Evolutionary conservation across 2,888 invertebrate species (phyloP), one percentile per base, ranked within the genome.

Genomic region (Slavum lentiscoides): DNA sequence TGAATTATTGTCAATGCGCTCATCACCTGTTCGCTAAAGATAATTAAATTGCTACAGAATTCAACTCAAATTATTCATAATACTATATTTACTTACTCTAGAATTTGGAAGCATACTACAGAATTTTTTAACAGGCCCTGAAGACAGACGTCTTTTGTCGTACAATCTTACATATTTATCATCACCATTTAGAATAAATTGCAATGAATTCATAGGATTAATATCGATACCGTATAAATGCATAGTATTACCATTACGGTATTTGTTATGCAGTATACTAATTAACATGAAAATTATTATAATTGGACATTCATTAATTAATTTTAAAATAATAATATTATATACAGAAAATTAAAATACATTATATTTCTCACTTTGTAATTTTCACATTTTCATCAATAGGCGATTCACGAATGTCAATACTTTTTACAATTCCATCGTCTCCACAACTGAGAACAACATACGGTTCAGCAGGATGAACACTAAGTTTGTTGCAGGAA

Each of bases 161-260:
- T 92, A 95, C 66, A 94, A 89, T 82, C 93, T 89, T 67, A 97
- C 91, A 85, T 88, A 91, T 84, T 91, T 90, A 87, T 95, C 94
- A 69, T 92, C 89, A 1, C 97, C 97, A 74, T 94, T 91, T 23
- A 97, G 91, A 84, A 93, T 92, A 86, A 96, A 93, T 87, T 95
- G 92, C 76, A 91, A 88, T 17, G 91, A 88, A 84, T 91, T 91
- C 53, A 91, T 86, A 0, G 97, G 97, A 89, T 97, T 93, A 9
- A 92, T 91, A 84, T 92, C 90, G 85, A 98, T 93, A 86, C 95
- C 94, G 88, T 95, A 97, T 82, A 97, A 88, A n/a, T 11, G 91
- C 89, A 82, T 88, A 87, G 83, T 90, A 87, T 83, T 91, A 43
- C 55, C 64, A 19, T 11, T 9, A 23, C 0, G 0, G 30, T 53